These are phyloP conservation scores for Drosophila melanica DNA, from an alignment of 1,140 invertebrate species.

Conservation along the genomic window DNA sequence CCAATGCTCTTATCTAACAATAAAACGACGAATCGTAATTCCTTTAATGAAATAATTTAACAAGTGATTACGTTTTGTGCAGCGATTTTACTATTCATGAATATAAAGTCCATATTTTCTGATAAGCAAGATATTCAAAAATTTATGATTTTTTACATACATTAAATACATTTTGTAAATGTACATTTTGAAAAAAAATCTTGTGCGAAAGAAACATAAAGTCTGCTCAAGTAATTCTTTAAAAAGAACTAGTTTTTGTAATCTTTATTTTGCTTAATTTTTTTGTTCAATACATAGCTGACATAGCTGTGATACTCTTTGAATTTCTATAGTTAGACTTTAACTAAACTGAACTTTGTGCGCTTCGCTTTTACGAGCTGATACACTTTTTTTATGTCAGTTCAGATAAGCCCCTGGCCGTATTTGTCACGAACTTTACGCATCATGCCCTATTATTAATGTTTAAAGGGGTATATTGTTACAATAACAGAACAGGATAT, in stretches of 20 bases:
- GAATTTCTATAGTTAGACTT: not conserved
- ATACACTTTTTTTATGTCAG: conserved; percentile 4
- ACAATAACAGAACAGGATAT: not conserved
- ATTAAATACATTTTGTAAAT: too few relatives aligned
- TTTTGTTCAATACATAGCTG: too few relatives aligned
- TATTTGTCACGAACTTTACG: conserved; percentile 1
- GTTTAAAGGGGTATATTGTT: not conserved
- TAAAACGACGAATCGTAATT: not conserved
- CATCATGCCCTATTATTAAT: not conserved
- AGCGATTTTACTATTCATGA: not conserved
- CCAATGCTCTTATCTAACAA: conserved; percentile 19
- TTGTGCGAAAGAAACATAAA: too few relatives aligned
- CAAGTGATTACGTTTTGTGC: not conserved
- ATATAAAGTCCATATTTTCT: too few relatives aligned
- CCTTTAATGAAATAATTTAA: not conserved
- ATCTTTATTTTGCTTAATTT: too few relatives aligned
- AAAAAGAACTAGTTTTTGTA: too few relatives aligned
- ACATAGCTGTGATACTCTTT: not conserved
- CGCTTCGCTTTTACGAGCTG: conserved; percentile 1
- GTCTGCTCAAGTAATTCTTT: too few relatives aligned
- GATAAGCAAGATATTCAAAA: too few relatives aligned
- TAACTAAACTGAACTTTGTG: conserved; percentile 5
- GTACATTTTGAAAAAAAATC: too few relatives aligned
- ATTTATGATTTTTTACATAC: too few relatives aligned
- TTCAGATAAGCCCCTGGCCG: conserved; percentile 1